Evolutionary conservation across 2,113 vertebrate genomes (phyloP), one percentile per base, ranked within the genome.

Genomic region (Poeciliopsis turrubarensis): DNA sequence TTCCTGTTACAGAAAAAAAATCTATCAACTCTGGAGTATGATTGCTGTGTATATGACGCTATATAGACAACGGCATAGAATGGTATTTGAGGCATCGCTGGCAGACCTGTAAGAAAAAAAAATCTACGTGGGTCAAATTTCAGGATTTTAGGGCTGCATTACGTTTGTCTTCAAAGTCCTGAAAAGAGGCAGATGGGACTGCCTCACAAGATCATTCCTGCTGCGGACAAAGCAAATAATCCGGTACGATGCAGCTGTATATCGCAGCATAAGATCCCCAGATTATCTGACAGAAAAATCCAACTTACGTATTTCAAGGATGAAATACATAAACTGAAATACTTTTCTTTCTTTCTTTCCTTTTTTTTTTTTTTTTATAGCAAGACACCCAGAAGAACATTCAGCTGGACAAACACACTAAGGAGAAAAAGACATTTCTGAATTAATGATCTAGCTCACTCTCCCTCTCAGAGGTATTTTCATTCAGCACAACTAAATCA

Each of bases 151-250:
- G 51, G 51, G 2, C 51, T 57, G 19, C 25, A 57, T 54, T 54
- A 8, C 11, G 39, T 41, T 54, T 7, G 47, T n/a, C 22, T 57
- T 10, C 22, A 57, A 57, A n/a, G 51, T 57, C 51, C 17, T 9
- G 2, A n/a, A 57, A 10, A 57, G 51, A 57, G 69, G 77, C 87
- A 89, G 86, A 86, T 90, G 90, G 88, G 63, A 75, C 68, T 70
- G 62, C 51, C 70, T 75, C 73, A 63, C 27, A 0, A 75, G 72
- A 78, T 61, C 25, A 14, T 72, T 77, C 62, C 54, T 25, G 3
- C 37, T 37, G 60, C 9, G 68, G 39, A 75, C 26, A 39, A 67
- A 73, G 71, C 51, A 57, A 57, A n/a, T n/a, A 57, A 25, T 57
- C 9, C 9, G n/a, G 51, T 19, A 47, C 17, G 69, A 65, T 64